These are phyloP conservation scores for Campoplex capitator DNA, from an alignment of 2,888 invertebrate species.

Conservation along the genomic window DNA sequence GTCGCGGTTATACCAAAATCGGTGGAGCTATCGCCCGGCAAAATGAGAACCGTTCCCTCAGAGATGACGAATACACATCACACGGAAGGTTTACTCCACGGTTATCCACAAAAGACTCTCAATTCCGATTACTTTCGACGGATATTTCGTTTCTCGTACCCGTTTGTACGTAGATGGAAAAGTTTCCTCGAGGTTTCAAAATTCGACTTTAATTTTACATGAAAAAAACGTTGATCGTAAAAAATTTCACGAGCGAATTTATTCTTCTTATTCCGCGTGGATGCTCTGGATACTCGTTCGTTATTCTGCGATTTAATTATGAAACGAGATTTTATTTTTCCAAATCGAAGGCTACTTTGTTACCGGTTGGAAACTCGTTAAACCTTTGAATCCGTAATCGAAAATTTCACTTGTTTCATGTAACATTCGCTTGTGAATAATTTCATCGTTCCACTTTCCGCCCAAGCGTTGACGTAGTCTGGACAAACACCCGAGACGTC, in stretches of 20 bases:
- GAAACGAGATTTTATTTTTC: not conserved
- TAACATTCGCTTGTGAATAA: conserved; percentile 15
- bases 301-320: not conserved
- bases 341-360: not conserved
- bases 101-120: conserved; percentile 16
- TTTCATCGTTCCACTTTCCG: conserved; percentile 25
- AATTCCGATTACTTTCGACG: conserved; percentile 27
- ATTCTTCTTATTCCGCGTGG: too few relatives aligned
- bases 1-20: conserved; percentile 33
- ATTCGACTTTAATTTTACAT: too few relatives aligned
- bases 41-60: conserved; percentile 36
- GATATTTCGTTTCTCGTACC: conserved; percentile 8
- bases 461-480: conserved; percentile 52
- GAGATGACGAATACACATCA: conserved; percentile 30
- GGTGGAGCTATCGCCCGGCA: conserved; percentile 16
- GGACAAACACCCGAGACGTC: conserved; percentile 57
- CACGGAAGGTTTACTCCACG: conserved; percentile 1
- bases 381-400: not conserved
- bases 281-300: not conserved
- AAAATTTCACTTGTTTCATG: not conserved
- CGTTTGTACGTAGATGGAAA: not conserved
- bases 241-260: too few relatives aligned
- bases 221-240: too few relatives aligned
- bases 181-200: not conserved
- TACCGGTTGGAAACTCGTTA: not conserved